Conservation (phyloP, 2,113 vertebrate species). For the Cacatua alba region DNA sequence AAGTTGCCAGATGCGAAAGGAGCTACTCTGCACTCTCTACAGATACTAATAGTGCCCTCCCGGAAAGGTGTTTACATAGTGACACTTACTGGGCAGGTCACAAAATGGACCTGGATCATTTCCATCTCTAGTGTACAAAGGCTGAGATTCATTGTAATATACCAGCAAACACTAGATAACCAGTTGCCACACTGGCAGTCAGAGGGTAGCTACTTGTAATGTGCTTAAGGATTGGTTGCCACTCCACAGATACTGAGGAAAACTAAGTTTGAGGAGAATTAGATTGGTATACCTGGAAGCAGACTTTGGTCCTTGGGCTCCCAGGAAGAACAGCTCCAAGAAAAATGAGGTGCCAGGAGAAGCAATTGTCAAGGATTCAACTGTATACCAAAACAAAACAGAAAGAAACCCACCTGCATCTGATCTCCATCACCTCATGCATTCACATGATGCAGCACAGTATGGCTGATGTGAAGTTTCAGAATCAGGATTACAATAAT, state of each 20-base stretch:
- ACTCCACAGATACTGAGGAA: background rate
- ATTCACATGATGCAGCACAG: slow-evolving; percentile 46
- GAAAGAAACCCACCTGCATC: slow-evolving; percentile 48
- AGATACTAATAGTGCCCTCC: background rate
- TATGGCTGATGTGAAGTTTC: background rate
- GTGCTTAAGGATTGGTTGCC: background rate
- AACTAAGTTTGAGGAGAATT: background rate
- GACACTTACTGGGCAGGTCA: background rate
- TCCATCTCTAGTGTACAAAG: background rate
- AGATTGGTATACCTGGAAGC: background rate
- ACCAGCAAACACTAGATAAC: background rate
- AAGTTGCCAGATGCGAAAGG: background rate
- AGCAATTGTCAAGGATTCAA: background rate
- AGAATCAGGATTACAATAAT: slow-evolving; percentile 20
- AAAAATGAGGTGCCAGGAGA: slow-evolving; percentile 5
- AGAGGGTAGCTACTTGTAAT: background rate
- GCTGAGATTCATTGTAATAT: background rate
- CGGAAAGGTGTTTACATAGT: background rate
- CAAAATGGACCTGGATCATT: background rate
- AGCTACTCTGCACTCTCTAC: background rate
- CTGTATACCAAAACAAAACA: slow-evolving; percentile 31
- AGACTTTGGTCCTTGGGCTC: background rate
- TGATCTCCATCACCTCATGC: slow-evolving; percentile 48
- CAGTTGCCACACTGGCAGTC: background rate
- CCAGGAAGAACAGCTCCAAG: background rate